Evolutionary conservation across 2,888 invertebrate genomes (phyloP).

Genomic region (Cactoblastis cactorum): DNA sequence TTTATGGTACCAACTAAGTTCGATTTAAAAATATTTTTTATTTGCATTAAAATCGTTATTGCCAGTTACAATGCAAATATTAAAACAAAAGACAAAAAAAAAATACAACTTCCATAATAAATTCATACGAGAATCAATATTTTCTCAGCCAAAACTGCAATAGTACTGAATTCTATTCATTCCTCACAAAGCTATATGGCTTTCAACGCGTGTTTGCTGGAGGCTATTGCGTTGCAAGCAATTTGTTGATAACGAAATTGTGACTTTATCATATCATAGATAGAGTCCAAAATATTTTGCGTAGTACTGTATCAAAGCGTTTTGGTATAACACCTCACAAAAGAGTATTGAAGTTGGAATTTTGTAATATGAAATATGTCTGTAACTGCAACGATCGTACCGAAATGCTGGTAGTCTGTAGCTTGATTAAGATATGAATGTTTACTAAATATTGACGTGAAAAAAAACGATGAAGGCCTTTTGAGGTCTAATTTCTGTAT

Average conservation of each 20-base stretch:
- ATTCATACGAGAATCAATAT: constrained; percentile 1
- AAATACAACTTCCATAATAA: not conserved
- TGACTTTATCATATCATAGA: not conserved
- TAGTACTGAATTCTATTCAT: constrained; percentile 2
- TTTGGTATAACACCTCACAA: constrained; percentile 7
- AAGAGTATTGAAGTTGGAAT: constrained; percentile 3
- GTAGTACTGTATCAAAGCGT: not conserved
- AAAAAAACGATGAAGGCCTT: no score
- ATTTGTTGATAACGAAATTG: not conserved
- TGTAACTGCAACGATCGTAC: no score
- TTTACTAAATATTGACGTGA: no score
- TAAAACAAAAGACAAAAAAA: not conserved
- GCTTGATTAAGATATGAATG: no score
- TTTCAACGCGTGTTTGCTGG: not conserved
- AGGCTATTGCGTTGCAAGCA: not conserved
- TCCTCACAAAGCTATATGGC: constrained; percentile 2
- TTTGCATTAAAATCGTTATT: no score
- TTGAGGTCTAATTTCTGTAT: no score
- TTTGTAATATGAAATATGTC: not conserved
- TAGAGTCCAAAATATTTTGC: not conserved
- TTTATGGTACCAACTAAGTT: no score
- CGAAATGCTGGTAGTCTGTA: not conserved
- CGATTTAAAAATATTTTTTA: no score
- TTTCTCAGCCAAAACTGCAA: constrained; percentile 19
- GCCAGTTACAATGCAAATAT: not conserved